Conservation (phyloP, 2,888 invertebrate species). For the Thysanoteuthis rhombus region DNA sequence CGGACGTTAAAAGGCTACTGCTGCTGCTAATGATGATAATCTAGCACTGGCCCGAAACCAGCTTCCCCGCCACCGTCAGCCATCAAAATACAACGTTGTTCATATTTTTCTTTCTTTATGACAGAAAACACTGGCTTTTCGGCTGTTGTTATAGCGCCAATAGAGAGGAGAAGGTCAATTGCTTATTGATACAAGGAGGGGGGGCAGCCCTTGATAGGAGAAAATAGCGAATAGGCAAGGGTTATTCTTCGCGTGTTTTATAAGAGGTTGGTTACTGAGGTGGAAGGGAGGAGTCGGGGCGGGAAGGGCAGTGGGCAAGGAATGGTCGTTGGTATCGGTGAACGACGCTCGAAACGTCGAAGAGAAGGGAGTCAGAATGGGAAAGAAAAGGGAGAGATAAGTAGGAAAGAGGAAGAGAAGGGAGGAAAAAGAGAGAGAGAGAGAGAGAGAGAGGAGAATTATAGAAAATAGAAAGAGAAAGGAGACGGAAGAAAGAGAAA, state of each 20-base stretch:
- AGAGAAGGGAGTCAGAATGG: too few relatives aligned
- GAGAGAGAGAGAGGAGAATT: too few relatives aligned
- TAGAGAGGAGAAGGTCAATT: not conserved
- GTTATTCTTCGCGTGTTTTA: constrained; percentile 12
- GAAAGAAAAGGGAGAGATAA: not conserved
- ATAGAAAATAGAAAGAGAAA: too few relatives aligned
- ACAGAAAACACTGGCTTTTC: not conserved
- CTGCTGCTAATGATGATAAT: too few relatives aligned
- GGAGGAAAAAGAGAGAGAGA: not conserved
- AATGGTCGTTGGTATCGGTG: not conserved
- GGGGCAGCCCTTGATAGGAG: not conserved
- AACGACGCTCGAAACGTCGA: not conserved
- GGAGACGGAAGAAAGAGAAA: too few relatives aligned
- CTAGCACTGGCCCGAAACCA: not conserved
- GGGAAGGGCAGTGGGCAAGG: not conserved
- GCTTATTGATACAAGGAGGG: not conserved
- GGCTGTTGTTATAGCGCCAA: not conserved
- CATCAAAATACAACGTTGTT: not conserved
- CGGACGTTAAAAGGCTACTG: too few relatives aligned
- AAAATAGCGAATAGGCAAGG: not conserved
- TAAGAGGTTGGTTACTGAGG: not conserved
- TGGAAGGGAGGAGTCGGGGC: not conserved
- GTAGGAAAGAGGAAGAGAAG: not conserved
- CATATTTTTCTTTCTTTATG: not conserved
- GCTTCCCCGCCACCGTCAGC: not conserved